Base-by-base conservation (phyloP, 2,888 invertebrate genomes). In the Limenitis camilla region DNA sequence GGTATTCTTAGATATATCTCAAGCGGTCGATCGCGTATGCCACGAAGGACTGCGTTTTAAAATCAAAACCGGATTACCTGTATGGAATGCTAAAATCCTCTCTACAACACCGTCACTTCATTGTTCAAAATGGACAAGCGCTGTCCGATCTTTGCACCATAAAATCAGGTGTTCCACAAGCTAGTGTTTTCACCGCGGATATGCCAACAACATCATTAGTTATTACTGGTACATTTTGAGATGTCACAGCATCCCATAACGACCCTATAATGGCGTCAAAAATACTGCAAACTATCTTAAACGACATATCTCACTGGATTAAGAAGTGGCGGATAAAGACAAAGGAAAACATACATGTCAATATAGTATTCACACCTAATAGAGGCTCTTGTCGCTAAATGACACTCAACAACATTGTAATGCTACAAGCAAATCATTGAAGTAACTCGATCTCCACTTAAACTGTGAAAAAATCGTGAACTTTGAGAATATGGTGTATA, bases 321-420 rank as follows among this genome's bases (percentile, higher is more conserved):
- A 55, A 53, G n/a, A 43, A 48, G 8, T 60, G 59, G 59, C 11
- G 56, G n/a, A 63, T 63, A n/a, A 53, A 49, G 30, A 49, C 38
- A 8, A 58, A 56, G 33, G 54, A 57, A 55, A 41, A 41, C 6
- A 60, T n/a, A n/a, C n/a, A n/a, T n/a, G 40, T 40, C 1, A 60
- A 44, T 58, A 56, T 10, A 6, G 36, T 19, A n/a, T 47, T 35
- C 8, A 36, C 52, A n/a, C 10, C 42, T n/a, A n/a, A n/a, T n/a
- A n/a, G n/a, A n/a, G n/a, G n/a, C n/a, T n/a, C n/a, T n/a, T n/a
- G n/a, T n/a, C n/a, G n/a, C n/a, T n/a, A n/a, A n/a, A n/a, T n/a
- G n/a, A n/a, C n/a, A n/a, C n/a, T n/a, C n/a, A n/a, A n/a, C n/a
- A n/a, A n/a, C n/a, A n/a, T n/a, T n/a, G n/a, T n/a, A n/a, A n/a